Conservation (phyloP, 1,140 invertebrate genomes). For the Dinoponera quadriceps region DNA sequence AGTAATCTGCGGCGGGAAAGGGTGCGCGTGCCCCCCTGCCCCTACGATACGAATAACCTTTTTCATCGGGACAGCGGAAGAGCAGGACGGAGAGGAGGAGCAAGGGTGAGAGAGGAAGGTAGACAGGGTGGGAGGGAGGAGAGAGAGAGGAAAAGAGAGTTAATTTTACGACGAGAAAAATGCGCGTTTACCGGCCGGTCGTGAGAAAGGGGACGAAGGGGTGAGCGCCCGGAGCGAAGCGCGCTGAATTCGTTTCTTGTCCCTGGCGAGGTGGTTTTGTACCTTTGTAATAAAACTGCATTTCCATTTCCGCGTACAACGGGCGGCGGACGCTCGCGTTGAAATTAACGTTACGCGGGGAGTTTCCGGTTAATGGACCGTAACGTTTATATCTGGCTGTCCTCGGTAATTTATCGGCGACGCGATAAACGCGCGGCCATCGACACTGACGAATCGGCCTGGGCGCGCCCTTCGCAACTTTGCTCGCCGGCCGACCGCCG, state of each 20-base stretch:
- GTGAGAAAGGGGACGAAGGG: conserved; percentile 13
- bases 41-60: conserved; percentile 71
- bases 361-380: conserved; percentile 66
- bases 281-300: conserved; percentile 72
- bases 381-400: conserved; percentile 60
- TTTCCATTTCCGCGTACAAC: conserved; percentile 60
- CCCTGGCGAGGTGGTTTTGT: conserved; percentile 69
- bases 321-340: conserved; percentile 13
- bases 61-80: conserved; percentile 66
- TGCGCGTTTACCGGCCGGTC: conserved; percentile 48
- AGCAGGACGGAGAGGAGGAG: background rate
- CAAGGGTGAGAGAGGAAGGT: background rate
- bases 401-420: conserved; percentile 54
- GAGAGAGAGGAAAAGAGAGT: conserved; percentile 11
- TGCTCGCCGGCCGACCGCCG: background rate
- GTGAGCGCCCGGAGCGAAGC: conserved; percentile 58
- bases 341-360: conserved; percentile 65
- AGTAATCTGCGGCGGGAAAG: conserved; percentile 65
- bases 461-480: background rate
- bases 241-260: conserved; percentile 71
- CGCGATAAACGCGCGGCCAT: conserved; percentile 48
- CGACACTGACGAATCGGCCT: conserved; percentile 43
- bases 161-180: conserved; percentile 58
- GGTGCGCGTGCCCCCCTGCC: conserved; percentile 6
- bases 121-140: background rate